Base-by-base conservation (phyloP, 1,140 invertebrate genomes). In the Harpegnathos saltator region DNA sequence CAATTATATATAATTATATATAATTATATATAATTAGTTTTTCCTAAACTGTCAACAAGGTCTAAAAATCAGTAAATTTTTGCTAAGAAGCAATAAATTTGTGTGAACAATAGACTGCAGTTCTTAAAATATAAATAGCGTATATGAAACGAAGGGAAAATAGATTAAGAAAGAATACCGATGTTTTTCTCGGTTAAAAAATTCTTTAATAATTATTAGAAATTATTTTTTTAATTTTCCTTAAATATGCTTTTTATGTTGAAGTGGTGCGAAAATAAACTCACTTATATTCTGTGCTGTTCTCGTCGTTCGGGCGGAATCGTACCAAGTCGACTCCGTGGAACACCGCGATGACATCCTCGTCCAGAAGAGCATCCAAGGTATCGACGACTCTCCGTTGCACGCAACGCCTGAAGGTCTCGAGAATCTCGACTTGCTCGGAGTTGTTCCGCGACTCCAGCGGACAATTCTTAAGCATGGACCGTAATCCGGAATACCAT, bases 321-420 rank as follows among this genome's bases (percentile, higher is more conserved):
- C 91, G 87, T 4, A 94, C 83, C 7, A 94, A 75, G 56, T 91
- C 77, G 56, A 94, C 33, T 9, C 93, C 93, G 22, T 92, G 88
- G 14, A 91, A 58, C n/a, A 94, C 44, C 3, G 92, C 85, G 62
- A 94, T 94, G 17, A 92, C 61, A 59, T 94, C 90, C 22, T 91
- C 71, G 1, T 73, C 73, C 7, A 94, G 66, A n/a, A 92, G 33
- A 7, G 73, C 72, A 63, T 94, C 92, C 11, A 93, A 72, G 1
- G 88, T 86, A 9, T 86, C 69, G 19, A 93, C 33, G 1, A 87
- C 89, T 29, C 89, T 88, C 12, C 86, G 85, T 74, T 93, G 92
- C 59, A 93, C 77, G 48, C 93, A 94, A 11, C 69, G 62, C 22
- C 87, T 78, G 2, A 93, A 77, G 19, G 61, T 85, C 14, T 90